Base-by-base conservation (phyloP, 2,888 invertebrate genomes). In the Drosophila stalkeri region DNA sequence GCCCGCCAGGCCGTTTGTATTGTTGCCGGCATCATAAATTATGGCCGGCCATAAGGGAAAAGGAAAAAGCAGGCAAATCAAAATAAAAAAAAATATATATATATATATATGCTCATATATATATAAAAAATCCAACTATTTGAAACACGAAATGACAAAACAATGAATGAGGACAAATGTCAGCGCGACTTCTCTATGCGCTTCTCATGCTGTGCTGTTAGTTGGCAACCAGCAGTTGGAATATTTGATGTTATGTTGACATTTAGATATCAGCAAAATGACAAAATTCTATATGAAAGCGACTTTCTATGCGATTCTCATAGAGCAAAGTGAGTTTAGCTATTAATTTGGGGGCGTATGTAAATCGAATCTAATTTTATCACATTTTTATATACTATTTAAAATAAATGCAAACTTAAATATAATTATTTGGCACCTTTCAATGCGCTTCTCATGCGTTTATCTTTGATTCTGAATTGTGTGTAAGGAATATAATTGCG, bases 1-100 rank as follows among this genome's bases (percentile, higher is more conserved):
- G 39, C 51, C 3, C 27, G 27, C 9, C 35, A 18, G 31, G n/a
- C 31, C 31, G 41, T 44, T 59, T 37, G 33, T 43, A 18, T 18
- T 12, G 51, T 64, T 51, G 64, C 37, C 37, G 37, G 56, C 16
- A 61, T 57, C 63, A 75, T 75, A 63, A 80, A 66, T 63, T 60
- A 61, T 57, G 35, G 31, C 27, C 31, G 12, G 3, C 35, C 35
- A 16, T 37, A 2, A 23, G 20, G 18, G 20, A 39, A 12, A 37
- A 33, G 16, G 37, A 16, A 39, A 37, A 31, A 12, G 16, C 12
- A 33, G 31, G 31, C 11, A 23, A 23, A 14, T 27, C 27, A 27
- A 27, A 27, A 27, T 27, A 27, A 27, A 27, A 27, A 27, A 3
- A 23, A 27, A 27, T 5, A 27, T 27, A n/a, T n/a, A n/a, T n/a